Evolutionary conservation across 1,140 invertebrate genomes (phyloP).

Genomic region (Drosophila bocki): DNA sequence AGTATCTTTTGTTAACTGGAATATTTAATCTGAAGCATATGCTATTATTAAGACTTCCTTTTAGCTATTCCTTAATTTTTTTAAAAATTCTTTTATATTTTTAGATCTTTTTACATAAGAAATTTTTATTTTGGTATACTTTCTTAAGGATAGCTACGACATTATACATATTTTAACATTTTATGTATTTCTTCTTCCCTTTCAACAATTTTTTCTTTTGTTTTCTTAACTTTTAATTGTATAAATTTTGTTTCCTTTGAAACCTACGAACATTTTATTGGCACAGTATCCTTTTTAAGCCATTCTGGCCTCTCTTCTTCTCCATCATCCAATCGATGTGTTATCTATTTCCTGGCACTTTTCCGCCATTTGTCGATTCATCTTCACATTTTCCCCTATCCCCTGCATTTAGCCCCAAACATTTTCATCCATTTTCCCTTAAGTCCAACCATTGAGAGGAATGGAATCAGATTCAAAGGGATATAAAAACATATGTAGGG

Average conservation of each 20-base stretch:
- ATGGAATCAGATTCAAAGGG: slow-evolving; percentile 12
- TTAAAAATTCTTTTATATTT: background rate
- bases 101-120: background rate
- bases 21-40: background rate
- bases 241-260: background rate
- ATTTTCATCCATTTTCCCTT: slow-evolving; percentile 9
- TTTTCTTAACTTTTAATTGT: background rate
- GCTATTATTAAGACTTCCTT: no score
- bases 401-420: background rate
- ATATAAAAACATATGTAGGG: slow-evolving; percentile 31
- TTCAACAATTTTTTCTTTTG: no score
- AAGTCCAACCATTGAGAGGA: slow-evolving; percentile 10
- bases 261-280: slow-evolving; percentile 6
- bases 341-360: slow-evolving; percentile 25
- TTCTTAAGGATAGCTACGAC: background rate
- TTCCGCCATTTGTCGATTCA: slow-evolving; percentile 10
- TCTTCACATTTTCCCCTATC: slow-evolving; percentile 7
- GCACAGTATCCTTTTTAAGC: slow-evolving; percentile 1
- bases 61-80: no score
- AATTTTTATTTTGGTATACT: no score
- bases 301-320: background rate
- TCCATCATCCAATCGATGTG: background rate
- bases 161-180: background rate
- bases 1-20: background rate
- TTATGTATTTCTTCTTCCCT: background rate